Evolutionary conservation across 2,888 invertebrate species (phyloP).

Genomic region (Sisyra terminalis): DNA sequence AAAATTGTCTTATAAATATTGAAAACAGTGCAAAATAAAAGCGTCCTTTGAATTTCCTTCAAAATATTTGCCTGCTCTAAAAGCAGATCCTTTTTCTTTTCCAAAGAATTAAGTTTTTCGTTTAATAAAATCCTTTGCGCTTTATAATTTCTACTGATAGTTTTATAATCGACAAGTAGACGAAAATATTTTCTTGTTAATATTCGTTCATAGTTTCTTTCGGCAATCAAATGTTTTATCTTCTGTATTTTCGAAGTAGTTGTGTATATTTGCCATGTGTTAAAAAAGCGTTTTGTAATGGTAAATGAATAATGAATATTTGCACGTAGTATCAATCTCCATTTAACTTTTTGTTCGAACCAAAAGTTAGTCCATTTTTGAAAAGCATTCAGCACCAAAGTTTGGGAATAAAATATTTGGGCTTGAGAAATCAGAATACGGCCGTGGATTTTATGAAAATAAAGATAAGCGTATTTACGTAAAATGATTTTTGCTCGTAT

Average conservation of each 20-base stretch:
- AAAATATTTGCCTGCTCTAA: no score
- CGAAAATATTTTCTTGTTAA: conserved; percentile 8
- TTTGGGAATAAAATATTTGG: conserved; percentile 11
- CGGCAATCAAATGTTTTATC: conserved; percentile 15
- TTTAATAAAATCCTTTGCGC: neutral
- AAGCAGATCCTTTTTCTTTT: no score
- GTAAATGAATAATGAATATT: conserved; percentile 17
- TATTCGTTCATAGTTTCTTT: conserved; percentile 15
- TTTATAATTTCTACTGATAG: neutral
- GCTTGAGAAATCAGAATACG: conserved; percentile 17
- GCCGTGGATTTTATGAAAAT: conserved; percentile 17
- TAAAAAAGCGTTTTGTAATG: conserved; percentile 14
- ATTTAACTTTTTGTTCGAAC: conserved; percentile 17
- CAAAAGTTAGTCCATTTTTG: conserved; percentile 14
- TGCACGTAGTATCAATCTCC: conserved; percentile 18
- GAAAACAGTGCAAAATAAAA: no score
- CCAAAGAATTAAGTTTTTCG: neutral
- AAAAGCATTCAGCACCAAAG: conserved; percentile 14
- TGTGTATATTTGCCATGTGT: conserved; percentile 15
- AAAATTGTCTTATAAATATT: neutral
- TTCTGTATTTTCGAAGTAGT: conserved; percentile 11
- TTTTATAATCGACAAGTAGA: neutral
- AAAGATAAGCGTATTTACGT: conserved; percentile 18
- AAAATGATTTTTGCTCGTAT: conserved; percentile 15
- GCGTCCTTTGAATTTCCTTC: no score